Conservation (phyloP, 2,797 vertebrate species). For the Prionace glauca region DNA sequence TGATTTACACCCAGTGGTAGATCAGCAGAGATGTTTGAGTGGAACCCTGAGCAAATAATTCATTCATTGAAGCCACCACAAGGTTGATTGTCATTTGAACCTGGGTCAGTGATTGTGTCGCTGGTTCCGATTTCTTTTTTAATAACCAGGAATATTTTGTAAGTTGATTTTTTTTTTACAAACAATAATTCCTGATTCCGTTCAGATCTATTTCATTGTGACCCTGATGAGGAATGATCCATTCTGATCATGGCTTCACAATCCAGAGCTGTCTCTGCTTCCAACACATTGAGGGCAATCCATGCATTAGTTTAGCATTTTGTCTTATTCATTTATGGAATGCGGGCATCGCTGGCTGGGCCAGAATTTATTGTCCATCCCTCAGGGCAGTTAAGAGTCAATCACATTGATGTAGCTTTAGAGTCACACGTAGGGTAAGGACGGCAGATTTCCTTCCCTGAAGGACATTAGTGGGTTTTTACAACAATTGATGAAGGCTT, state of each 20-base stretch:
- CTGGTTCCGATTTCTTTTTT: neutral
- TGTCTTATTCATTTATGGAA: neutral
- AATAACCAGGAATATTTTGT: neutral
- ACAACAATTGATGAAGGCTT: too few relatives aligned
- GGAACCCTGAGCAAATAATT: neutral
- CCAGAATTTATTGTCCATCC: too few relatives aligned
- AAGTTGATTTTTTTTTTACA: neutral
- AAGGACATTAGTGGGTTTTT: too few relatives aligned
- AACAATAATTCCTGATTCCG: neutral
- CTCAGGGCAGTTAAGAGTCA: too few relatives aligned
- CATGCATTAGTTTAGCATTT: neutral
- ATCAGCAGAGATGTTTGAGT: neutral
- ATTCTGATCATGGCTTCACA: neutral
- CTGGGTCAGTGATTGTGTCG: neutral
- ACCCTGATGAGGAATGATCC: neutral
- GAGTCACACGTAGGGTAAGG: too few relatives aligned
- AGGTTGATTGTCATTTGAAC: neutral
- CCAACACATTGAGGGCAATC: neutral
- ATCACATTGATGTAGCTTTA: too few relatives aligned
- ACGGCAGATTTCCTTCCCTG: too few relatives aligned
- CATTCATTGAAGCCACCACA: neutral
- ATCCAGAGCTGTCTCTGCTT: neutral
- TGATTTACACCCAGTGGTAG: neutral
- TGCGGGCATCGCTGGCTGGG: too few relatives aligned
- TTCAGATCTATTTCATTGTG: neutral